Percentiles rank a stretch among this genome's conserved stretches.
These are phyloP conservation scores for Hylaea fasciaria DNA, from an alignment of 2,888 invertebrate species.

Conservation along the genomic window DNA sequence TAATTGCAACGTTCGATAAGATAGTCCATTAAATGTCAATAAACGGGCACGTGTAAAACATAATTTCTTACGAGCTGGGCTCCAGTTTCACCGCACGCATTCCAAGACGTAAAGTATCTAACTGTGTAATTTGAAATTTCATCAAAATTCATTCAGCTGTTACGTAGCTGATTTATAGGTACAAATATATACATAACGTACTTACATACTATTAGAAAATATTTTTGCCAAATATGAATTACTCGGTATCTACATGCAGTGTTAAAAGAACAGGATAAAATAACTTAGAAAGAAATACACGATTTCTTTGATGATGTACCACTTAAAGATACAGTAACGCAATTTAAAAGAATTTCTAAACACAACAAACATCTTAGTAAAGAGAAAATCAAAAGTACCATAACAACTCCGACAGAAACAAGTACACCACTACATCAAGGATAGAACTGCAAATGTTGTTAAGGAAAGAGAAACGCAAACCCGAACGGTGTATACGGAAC, in stretches of 20 bases:
- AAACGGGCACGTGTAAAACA: neutral
- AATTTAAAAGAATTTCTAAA: neutral
- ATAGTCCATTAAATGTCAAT: neutral
- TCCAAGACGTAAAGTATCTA: too few species aligned
- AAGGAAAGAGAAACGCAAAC: constrained; percentile 20
- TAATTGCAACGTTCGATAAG: neutral
- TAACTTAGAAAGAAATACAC: too few species aligned
- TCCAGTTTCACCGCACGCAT: too few species aligned
- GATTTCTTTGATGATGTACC: neutral
- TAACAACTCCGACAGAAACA: constrained; percentile 33
- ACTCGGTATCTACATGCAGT: too few species aligned
- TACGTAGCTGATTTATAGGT: too few species aligned
- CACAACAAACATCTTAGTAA: neutral
- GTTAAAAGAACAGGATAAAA: too few species aligned
- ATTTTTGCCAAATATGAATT: too few species aligned
- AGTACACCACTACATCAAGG: constrained; percentile 24
- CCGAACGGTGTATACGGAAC: constrained; percentile 27
- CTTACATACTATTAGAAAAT: too few species aligned
- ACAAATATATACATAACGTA: too few species aligned
- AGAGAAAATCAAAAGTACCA: constrained; percentile 34
- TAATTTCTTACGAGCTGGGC: neutral
- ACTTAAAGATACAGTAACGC: neutral
- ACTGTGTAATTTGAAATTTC: too few species aligned
- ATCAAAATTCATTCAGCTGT: too few species aligned
- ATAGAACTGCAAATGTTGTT: constrained; percentile 14